Base-by-base conservation (phyloP, 2,113 vertebrate genomes). In the Sigmodon hispidus region DNA sequence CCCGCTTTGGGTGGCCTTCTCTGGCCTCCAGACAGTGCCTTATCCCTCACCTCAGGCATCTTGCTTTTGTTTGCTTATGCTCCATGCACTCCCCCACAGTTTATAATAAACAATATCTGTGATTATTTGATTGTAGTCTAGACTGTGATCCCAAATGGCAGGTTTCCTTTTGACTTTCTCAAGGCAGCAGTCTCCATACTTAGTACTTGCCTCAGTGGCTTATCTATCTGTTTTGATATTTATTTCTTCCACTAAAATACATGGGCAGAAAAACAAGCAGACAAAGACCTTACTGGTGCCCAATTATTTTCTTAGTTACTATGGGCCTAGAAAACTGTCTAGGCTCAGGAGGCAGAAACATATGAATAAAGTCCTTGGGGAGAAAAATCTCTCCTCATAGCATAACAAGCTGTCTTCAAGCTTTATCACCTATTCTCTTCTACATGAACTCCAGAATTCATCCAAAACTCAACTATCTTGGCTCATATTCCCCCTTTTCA, bases 11-110 rank as follows among this genome's bases (percentile, higher is more conserved):
- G 75, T 95, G 31, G 61, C 24, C 22, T 93, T 86, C 70, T 79
- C 55, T 89, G 70, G 84, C 29, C 40, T 92, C 69, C 59, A 92
- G 65, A 83, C 26, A n/a, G 45, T 67, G 55, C 86, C 73, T 89
- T 31, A 43, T 40, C 9, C 50, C 34, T 36, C 11, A 48, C 40
- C 50, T 80, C 8, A 19, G 81, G 63, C 50, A n/a, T 86, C 43
- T 4, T 21, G n/a, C 36, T 45, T 87, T 90, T 75, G 5, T 59
- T 24, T 43, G 67, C 52, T 93, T 70, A 81, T 2, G 26, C 45
- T 86, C 73, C 48, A 57, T 7, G 36, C 4, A 67, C 43, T 45
- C 17, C 9, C 61, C 9, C 31, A 29, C 40, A 61, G 57, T 84
- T 84, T 63, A 63, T 63, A 59, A 84, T 63, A 84, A 63, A 84